phyloP scores from a whole-genome alignment of 2,888 invertebrate genomes.

The Acleris cristana region DNA sequence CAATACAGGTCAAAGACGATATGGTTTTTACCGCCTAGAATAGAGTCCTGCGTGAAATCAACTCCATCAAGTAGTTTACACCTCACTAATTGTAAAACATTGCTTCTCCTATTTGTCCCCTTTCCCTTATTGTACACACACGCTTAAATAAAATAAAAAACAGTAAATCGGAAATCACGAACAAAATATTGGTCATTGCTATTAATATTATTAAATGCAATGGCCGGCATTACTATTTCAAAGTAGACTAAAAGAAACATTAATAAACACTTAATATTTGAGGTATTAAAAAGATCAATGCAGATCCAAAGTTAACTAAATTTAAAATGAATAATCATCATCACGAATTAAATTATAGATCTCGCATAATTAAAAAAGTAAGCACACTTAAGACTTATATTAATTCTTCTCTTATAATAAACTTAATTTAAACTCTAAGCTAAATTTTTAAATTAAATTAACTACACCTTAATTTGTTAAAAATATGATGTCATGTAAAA shows the following conservation, averaged over 20 bases:
- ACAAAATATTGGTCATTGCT: neutral
- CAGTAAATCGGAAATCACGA: neutral
- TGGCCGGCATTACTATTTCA: slow-evolving; percentile 17
- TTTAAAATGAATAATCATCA: slow-evolving; percentile 15
- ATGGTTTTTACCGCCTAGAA: too few relatives aligned
- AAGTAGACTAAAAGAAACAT: neutral
- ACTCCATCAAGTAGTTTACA: too few relatives aligned
- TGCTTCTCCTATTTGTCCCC: too few relatives aligned
- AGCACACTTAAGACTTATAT: slow-evolving; percentile 31
- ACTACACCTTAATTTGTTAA: slow-evolving; percentile 16
- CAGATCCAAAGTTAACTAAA: slow-evolving; percentile 31
- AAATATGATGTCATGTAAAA: slow-evolving; percentile 21
- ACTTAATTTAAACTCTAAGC: slow-evolving; percentile 10
- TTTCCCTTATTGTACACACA: neutral
- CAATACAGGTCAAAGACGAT: too few relatives aligned
- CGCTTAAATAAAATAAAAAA: neutral
- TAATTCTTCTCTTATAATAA: slow-evolving; percentile 22
- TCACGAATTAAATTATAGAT: slow-evolving; percentile 6
- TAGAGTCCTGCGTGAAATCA: too few relatives aligned
- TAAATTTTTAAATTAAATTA: slow-evolving; percentile 15
- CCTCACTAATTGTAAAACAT: too few relatives aligned
- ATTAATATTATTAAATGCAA: slow-evolving; percentile 2
- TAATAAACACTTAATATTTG: too few relatives aligned
- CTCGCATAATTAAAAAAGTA: slow-evolving; percentile 23
- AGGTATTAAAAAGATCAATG: neutral